phyloP scores from a whole-genome alignment of 2,113 vertebrate genomes.

The Chloebia gouldiae region DNA sequence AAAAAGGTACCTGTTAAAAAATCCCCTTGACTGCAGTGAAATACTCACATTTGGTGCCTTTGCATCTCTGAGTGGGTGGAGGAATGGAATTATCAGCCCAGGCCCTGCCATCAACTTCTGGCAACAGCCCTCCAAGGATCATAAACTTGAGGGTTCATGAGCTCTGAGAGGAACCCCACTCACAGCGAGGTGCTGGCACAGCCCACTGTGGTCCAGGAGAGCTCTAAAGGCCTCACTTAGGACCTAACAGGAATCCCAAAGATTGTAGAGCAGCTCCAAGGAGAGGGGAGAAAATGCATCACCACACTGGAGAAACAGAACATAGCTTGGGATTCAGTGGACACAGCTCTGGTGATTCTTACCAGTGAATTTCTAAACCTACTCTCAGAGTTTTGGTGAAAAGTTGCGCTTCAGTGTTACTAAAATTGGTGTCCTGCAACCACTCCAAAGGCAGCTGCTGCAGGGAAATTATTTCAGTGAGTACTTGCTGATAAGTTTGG shows the following conservation, averaged over 20 bases:
- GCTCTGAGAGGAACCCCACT: neutral
- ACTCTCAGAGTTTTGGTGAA: neutral
- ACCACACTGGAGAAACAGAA: neutral
- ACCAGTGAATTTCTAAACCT: neutral
- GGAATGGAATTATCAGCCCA: neutral
- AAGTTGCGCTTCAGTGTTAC: neutral
- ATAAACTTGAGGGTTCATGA: neutral
- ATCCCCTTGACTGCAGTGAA: neutral
- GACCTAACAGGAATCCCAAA: neutral
- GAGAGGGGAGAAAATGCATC: neutral
- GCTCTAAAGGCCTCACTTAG: neutral
- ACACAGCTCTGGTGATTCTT: neutral
- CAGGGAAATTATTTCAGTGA: neutral
- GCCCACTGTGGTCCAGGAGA: neutral
- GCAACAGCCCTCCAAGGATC: neutral
- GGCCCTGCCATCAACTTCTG: rapidly evolving
- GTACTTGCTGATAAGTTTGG: neutral
- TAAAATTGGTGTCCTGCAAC: neutral
- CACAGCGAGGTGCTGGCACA: neutral
- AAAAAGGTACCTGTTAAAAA: neutral
- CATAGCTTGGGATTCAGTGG: neutral
- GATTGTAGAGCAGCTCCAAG: neutral
- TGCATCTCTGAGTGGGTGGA: neutral
- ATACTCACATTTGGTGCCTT: neutral
- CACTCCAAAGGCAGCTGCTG: neutral